Percentiles rank a stretch among this genome's conserved stretches.
Evolutionary conservation across 1,140 invertebrate species (phyloP).

Genomic region (Antheraea pernyi): DNA sequence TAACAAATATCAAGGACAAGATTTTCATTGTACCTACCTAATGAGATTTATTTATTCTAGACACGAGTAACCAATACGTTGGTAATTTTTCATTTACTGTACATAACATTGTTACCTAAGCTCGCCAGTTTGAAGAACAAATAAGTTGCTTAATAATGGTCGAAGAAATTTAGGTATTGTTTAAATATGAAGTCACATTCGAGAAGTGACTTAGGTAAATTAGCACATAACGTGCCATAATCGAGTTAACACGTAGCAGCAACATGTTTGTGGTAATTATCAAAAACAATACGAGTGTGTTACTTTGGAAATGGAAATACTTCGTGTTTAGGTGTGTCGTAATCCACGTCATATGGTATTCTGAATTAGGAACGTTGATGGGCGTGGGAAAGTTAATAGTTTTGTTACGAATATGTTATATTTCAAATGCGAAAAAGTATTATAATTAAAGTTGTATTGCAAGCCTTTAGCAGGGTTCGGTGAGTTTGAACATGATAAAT

Average conservation of each 20-base stretch:
- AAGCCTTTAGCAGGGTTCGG: too few relatives aligned
- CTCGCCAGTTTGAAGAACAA: too few relatives aligned
- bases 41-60: too few relatives aligned
- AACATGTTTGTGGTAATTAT: not conserved
- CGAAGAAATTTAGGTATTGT: not conserved
- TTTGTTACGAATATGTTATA: not conserved
- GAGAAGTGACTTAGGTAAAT: not conserved
- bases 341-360: constrained; percentile 5
- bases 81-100: too few relatives aligned
- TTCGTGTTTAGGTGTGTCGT: not conserved
- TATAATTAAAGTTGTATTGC: too few relatives aligned
- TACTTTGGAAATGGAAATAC: too few relatives aligned
- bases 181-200: not conserved
- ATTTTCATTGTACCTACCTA: too few relatives aligned
- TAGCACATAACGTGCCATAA: not conserved
- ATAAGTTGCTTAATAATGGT: too few relatives aligned
- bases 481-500: not conserved
- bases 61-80: too few relatives aligned
- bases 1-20: too few relatives aligned
- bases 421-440: not conserved
- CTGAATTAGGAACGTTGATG: not conserved
- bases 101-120: too few relatives aligned
- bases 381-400: not conserved
- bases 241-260: not conserved
- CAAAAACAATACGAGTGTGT: not conserved